Evolutionary conservation across 2,113 vertebrate genomes (phyloP), one percentile per base, ranked within the genome.

Genomic region (Pholis gunnellus): DNA sequence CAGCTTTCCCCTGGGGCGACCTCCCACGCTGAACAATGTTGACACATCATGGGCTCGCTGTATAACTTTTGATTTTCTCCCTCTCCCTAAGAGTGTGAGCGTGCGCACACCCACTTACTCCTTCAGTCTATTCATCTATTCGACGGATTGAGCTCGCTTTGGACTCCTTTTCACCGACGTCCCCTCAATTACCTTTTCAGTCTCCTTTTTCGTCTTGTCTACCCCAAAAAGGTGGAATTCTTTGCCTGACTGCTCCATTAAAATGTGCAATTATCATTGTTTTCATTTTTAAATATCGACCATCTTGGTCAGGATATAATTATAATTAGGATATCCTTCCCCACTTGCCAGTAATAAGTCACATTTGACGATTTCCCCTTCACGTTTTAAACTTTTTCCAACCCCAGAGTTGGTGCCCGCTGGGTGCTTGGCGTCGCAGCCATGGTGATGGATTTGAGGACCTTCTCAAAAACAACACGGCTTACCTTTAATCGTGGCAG

Each of bases 11-110:
- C 80, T 34, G 29, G 61, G 81, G 81, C 71, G 67, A 84, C 90
- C 91, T 83, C 92, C 91, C 92, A 93, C 88, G 61, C 85, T 42
- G 42, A 83, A 79, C 83, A 31, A 59, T 83, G 89, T 90, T 87
- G 90, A 91, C 85, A 88, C 75, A 40, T 86, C 71, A 79, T 11
- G 64, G 78, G 74, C 59, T 13, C 13, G 78, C 82, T 57, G 74
- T 54, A 46, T 44, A 83, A 70, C 81, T 81, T 81, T 84, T 82
- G 75, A 85, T 87, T 83, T 78, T 63, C 4, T 25, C 80, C 20
- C 61, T 75, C 70, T 63, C 36, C 38, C 81, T 66, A 20, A 27
- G 59, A 77, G 57, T 25, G 27, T 25, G 27, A 59, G 46, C 18
- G 36, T 70, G 63, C 25, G 29, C 6, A 60, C 72, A 40, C 13